Conservation (phyloP, 2,113 vertebrate species). For the Sceloporus tristichus region DNA sequence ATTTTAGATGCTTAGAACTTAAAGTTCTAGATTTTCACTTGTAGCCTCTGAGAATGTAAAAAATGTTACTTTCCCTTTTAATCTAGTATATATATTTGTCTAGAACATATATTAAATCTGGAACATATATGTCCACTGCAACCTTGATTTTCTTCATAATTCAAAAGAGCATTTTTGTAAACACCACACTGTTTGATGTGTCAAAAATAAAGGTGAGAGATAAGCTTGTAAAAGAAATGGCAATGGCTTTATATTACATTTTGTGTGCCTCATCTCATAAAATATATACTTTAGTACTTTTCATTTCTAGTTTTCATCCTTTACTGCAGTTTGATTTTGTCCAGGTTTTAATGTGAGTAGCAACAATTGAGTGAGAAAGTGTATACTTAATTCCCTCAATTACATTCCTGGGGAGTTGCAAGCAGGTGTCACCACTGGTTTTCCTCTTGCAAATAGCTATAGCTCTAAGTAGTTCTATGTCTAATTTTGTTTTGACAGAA, state of each 20-base stretch:
- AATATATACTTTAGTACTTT: conserved; percentile 22
- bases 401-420: conserved; percentile 11
- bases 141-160: not conserved
- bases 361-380: not conserved
- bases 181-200: not conserved
- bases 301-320: conserved; percentile 30
- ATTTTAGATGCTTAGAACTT: not conserved
- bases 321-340: conserved; percentile 14
- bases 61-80: not conserved
- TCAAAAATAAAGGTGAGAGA: not conserved
- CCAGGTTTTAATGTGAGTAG: not conserved
- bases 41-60: not conserved
- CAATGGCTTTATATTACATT: not conserved
- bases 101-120: not conserved
- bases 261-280: not conserved
- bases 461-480: not conserved
- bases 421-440: conserved; percentile 13
- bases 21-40: not conserved
- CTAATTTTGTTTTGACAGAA: conserved; percentile 27
- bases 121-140: not conserved
- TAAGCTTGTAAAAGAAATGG: not conserved
- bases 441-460: conserved; percentile 7
- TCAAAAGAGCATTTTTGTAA: not conserved
- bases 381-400: conserved; percentile 27
- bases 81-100: not conserved